These are phyloP conservation scores for Polymixis flavicincta DNA, from an alignment of 2,888 invertebrate genomes.

Conservation along the genomic window DNA sequence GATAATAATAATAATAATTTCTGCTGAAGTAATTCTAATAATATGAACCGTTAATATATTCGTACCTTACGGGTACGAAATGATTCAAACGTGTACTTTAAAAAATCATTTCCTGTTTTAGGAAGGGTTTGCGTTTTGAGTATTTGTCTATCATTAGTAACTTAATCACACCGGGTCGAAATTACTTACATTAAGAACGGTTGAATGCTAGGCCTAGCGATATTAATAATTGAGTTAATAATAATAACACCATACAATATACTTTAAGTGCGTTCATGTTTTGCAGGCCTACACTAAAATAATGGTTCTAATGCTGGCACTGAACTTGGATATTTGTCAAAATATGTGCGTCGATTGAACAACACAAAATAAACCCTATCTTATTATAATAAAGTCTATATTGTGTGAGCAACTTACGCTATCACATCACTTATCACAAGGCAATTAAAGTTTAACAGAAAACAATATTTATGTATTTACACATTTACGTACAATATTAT, in stretches of 20 bases:
- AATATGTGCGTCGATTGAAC: neutral
- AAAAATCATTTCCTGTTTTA: no score
- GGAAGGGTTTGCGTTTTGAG: no score
- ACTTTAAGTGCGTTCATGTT: conserved; percentile 20
- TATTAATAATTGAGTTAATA: conserved; percentile 18
- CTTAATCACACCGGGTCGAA: neutral
- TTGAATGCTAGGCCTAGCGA: neutral
- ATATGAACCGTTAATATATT: neutral
- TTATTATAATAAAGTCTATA: neutral
- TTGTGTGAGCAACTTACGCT: conserved; percentile 2
- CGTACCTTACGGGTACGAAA: no score
- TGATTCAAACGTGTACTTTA: neutral
- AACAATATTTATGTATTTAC: conserved; percentile 23
- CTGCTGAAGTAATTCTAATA: neutral
- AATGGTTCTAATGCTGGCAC: conserved; percentile 15
- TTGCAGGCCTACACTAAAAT: conserved; percentile 39
- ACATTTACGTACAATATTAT: conserved; percentile 16
- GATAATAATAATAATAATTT: neutral
- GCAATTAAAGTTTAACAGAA: conserved; percentile 10
- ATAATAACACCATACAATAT: conserved; percentile 2
- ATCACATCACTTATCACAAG: conserved; percentile 10
- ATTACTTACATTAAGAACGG: neutral
- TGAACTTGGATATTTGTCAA: neutral
- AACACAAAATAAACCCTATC: neutral
- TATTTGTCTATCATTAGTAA: neutral